Conservation (phyloP, 2,797 vertebrate species). For the Gouania willdenowi region DNA sequence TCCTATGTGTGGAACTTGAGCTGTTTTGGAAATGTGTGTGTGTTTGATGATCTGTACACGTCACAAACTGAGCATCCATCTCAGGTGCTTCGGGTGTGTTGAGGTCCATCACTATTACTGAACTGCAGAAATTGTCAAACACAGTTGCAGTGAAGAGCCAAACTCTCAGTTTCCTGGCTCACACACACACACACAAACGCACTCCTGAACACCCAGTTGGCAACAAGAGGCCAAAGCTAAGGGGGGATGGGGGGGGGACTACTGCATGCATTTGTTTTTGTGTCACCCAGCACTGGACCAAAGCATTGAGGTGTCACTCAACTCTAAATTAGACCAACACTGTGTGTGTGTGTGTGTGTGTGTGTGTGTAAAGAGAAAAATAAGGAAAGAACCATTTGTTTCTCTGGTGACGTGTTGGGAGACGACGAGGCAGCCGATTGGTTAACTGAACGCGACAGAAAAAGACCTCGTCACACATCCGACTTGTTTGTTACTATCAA, state of each 20-base stretch:
- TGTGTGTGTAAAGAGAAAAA: background rate
- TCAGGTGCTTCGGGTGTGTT: slow-evolving; percentile 12
- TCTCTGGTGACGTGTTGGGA: slow-evolving; percentile 37
- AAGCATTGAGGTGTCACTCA: slow-evolving; percentile 25
- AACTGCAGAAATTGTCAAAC: too few species aligned
- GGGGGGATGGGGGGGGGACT: slow-evolving; percentile 22
- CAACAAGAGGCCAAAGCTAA: slow-evolving; percentile 57
- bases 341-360: slow-evolving; percentile 5
- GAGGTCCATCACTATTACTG: slow-evolving; percentile 7
- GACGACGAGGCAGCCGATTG: slow-evolving; percentile 55
- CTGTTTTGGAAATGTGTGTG: too few species aligned
- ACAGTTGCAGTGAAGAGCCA: slow-evolving; percentile 15
- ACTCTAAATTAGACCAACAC: slow-evolving; percentile 14
- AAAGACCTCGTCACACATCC: slow-evolving; percentile 38
- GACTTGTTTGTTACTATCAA: slow-evolving; percentile 19
- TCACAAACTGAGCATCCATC: too few species aligned
- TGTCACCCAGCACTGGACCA: slow-evolving; percentile 32
- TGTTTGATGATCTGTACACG: too few species aligned
- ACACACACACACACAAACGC: slow-evolving; percentile 43
- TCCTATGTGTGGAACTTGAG: too few species aligned
- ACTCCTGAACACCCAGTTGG: slow-evolving; percentile 48
- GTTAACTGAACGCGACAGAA: slow-evolving; percentile 53
- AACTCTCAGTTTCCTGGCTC: slow-evolving; percentile 29
- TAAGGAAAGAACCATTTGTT: slow-evolving; percentile 1
- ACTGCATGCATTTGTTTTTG: slow-evolving; percentile 16